A percentile compares a stretch with the other conserved stretches of the same genome.
These are phyloP conservation scores for Leuciscus idus DNA, from an alignment of 2,113 vertebrate genomes.

Conservation along the genomic window DNA sequence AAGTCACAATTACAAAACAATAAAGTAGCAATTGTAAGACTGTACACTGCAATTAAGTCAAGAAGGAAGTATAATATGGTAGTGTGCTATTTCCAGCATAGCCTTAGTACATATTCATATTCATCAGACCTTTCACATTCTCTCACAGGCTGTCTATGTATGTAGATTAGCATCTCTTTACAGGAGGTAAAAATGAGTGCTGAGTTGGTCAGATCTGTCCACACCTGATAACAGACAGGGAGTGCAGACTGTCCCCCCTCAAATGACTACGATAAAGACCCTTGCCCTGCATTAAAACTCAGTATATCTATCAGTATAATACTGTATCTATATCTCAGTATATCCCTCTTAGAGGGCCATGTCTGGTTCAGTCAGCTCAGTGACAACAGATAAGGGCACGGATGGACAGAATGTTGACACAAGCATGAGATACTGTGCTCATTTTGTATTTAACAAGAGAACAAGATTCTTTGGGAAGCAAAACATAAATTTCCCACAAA, in stretches of 20 bases:
- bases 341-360: neutral
- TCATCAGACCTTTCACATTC: constrained; percentile 13
- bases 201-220: neutral
- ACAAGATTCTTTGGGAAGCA: neutral
- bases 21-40: neutral
- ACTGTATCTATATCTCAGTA: too few relatives aligned
- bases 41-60: too few relatives aligned
- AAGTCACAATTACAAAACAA: too few relatives aligned
- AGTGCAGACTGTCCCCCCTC: neutral
- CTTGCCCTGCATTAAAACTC: neutral
- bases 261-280: neutral
- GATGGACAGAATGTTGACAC: neutral
- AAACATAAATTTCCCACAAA: neutral
- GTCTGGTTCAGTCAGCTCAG: neutral
- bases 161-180: constrained; percentile 17
- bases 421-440: neutral
- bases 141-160: neutral
- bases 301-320: neutral
- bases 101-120: constrained; percentile 30
- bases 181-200: neutral
- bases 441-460: neutral
- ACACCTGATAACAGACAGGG: constrained; percentile 5
- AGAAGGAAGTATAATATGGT: neutral
- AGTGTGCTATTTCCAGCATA: neutral
- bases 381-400: neutral